Evolutionary conservation across 2,888 invertebrate species (phyloP).

Genomic region (Aethes cnicana): DNA sequence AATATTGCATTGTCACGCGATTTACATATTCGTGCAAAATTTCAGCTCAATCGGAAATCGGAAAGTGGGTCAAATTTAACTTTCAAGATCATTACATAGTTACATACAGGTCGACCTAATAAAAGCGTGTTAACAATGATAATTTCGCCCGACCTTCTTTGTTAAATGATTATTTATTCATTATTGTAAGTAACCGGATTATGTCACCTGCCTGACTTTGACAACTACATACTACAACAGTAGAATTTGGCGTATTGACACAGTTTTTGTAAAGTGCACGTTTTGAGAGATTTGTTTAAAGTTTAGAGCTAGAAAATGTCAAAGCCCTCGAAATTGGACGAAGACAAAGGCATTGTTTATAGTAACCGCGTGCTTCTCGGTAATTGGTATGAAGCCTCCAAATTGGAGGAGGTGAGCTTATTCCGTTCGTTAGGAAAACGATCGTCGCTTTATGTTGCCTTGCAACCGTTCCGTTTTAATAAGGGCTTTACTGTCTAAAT

Average conservation of each 20-base stretch:
- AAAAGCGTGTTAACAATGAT: too few relatives aligned
- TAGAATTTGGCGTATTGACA: too few relatives aligned
- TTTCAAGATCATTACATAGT: too few relatives aligned
- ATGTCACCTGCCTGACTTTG: too few relatives aligned
- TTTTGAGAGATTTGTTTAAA: conserved; percentile 1
- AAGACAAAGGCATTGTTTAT: conserved; percentile 69
- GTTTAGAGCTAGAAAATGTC: not conserved
- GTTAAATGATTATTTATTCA: too few relatives aligned
- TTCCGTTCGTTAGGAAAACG: conserved; percentile 21
- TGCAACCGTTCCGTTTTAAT: conserved; percentile 1
- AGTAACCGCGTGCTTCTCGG: conserved; percentile 67
- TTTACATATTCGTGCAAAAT: not conserved
- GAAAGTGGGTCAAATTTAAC: too few relatives aligned
- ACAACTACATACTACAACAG: too few relatives aligned
- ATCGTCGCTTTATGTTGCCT: conserved; percentile 8
- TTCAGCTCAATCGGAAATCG: too few relatives aligned
- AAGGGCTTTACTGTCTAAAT: conserved; percentile 1
- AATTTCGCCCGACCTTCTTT: too few relatives aligned
- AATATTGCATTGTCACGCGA: too few relatives aligned
- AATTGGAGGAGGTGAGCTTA: conserved; percentile 65
- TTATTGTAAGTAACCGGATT: too few relatives aligned
- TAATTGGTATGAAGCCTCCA: conserved; percentile 73
- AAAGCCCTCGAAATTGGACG: conserved; percentile 49
- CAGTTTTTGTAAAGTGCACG: not conserved
- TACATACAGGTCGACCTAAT: too few relatives aligned